Evolutionary conservation across 2,797 vertebrate species (phyloP).

Genomic region (Numenius phaeopus): DNA sequence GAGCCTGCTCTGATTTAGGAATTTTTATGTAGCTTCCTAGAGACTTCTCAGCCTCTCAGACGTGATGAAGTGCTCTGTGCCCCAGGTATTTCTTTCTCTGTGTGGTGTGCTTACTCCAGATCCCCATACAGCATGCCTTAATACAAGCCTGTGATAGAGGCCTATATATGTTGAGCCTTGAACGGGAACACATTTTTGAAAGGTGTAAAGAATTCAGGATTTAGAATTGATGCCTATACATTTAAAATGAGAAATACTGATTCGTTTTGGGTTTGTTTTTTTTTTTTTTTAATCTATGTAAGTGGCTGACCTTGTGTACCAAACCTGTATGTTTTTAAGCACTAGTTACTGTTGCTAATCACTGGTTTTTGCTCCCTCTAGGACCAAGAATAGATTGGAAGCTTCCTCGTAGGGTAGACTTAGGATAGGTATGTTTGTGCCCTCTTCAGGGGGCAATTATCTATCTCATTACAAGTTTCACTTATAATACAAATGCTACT

Average conservation of each 20-base stretch:
- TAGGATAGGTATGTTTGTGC: neutral
- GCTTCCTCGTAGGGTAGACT: neutral
- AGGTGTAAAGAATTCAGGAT: neutral
- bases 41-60: neutral
- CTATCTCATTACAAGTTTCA: neutral
- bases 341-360: neutral
- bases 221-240: neutral
- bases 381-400: neutral
- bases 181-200: neutral
- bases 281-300: rapidly evolving
- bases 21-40: neutral
- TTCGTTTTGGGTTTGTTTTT: neutral
- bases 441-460: neutral
- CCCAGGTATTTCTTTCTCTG: neutral
- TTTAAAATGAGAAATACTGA: neutral
- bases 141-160: neutral
- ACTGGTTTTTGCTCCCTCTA: neutral
- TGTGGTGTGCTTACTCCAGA: neutral
- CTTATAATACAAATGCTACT: neutral
- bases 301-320: neutral
- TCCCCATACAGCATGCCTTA: neutral
- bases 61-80: neutral
- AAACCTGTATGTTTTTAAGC: neutral
- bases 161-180: neutral
- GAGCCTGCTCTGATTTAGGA: neutral